phyloP scores from a whole-genome alignment of 2,888 invertebrate species.

The Aspidiotus rigidus region DNA sequence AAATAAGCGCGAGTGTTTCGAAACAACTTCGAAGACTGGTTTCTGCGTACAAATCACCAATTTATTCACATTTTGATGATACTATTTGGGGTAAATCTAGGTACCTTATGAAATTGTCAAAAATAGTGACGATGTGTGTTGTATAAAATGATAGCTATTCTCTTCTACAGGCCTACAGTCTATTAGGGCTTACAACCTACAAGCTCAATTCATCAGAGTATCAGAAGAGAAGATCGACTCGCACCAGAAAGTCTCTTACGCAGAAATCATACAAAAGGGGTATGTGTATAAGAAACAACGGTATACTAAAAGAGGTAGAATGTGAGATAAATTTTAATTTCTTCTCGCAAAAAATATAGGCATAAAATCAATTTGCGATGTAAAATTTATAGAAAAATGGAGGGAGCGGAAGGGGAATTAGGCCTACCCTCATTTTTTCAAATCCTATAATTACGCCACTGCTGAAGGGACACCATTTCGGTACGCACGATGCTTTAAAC shows the following conservation, averaged over 20 bases:
- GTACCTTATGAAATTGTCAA: not conserved
- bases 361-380: no score
- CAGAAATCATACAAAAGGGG: constrained; percentile 81
- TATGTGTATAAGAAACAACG: constrained; percentile 38
- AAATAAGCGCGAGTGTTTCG: constrained; percentile 89
- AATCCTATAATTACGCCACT: not conserved
- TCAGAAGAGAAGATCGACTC: constrained; percentile 83
- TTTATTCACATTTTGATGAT: constrained; percentile 94
- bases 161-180: constrained; percentile 53
- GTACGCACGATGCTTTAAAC: no score
- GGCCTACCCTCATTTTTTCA: not conserved
- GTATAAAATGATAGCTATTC: no score
- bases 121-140: no score
- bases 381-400: not conserved
- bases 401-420: not conserved
- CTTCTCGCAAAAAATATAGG: no score
- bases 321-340: no score
- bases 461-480: no score
- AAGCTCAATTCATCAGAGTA: constrained; percentile 73
- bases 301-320: no score
- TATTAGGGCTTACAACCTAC: constrained; percentile 75
- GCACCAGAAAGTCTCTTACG: constrained; percentile 87
- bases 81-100: constrained; percentile 69
- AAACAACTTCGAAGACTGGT: constrained; percentile 87
- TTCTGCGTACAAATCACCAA: constrained; percentile 87